These are phyloP conservation scores for Chaenocephalus aceratus DNA, from an alignment of 2,113 vertebrate species.

Conservation along the genomic window DNA sequence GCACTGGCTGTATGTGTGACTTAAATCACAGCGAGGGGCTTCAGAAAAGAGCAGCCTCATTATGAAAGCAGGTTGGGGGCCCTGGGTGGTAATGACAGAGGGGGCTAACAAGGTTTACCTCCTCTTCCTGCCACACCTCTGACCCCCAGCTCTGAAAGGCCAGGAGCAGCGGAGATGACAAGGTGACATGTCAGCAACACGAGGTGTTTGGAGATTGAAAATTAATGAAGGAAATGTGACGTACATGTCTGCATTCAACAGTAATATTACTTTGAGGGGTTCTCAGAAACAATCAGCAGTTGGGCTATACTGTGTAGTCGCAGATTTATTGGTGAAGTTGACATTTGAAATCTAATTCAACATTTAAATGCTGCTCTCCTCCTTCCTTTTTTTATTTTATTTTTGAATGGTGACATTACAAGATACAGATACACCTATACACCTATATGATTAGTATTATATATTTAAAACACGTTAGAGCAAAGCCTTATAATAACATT, in stretches of 20 bases:
- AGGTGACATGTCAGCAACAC: neutral
- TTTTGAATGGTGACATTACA: no score
- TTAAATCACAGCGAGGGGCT: constrained; percentile 20
- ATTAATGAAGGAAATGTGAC: neutral
- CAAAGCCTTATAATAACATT: neutral
- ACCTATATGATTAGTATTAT: no score
- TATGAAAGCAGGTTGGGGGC: constrained; percentile 13
- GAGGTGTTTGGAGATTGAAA: neutral
- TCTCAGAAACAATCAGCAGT: neutral
- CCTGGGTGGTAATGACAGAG: constrained; percentile 17
- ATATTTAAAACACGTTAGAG: no score
- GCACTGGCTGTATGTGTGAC: neutral
- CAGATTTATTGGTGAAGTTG: no score
- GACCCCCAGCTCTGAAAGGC: constrained; percentile 28
- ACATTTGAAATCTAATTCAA: no score
- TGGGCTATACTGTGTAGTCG: no score
- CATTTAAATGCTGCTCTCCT: no score
- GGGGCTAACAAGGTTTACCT: constrained; percentile 35
- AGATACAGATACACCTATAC: no score
- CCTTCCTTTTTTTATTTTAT: no score
- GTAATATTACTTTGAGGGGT: neutral
- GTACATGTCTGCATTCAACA: neutral
- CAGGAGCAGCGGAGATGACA: constrained; percentile 12
- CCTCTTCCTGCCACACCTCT: constrained; percentile 32
- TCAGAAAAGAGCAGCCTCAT: constrained; percentile 46